These are phyloP conservation scores for Scomberomorus guttatus DNA, from an alignment of 2,797 vertebrate genomes.

Conservation along the genomic window DNA sequence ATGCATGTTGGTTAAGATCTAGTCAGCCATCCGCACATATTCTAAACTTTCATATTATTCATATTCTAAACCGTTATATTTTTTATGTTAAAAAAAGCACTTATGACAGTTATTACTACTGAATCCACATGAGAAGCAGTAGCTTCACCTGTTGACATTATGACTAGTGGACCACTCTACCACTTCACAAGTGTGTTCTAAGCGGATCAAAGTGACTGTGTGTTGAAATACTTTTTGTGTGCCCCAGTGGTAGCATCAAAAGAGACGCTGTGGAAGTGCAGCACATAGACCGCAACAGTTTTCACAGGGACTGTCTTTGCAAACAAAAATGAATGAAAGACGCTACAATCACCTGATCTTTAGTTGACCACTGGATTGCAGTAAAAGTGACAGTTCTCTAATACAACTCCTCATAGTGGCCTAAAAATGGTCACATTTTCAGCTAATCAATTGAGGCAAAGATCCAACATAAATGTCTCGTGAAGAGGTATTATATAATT, in stretches of 20 bases:
- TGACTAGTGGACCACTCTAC: background rate
- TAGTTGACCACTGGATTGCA: background rate
- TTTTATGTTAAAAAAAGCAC: too few relatives aligned
- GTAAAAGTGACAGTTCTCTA: background rate
- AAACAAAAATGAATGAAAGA: background rate
- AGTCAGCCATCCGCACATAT: too few relatives aligned
- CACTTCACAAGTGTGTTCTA: slow-evolving; percentile 1
- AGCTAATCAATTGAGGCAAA: slow-evolving; percentile 11
- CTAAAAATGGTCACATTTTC: background rate
- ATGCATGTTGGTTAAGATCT: background rate
- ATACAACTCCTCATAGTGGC: slow-evolving; percentile 1
- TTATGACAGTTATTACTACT: background rate
- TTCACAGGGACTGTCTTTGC: background rate
- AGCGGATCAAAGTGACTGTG: background rate
- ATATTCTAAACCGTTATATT: too few relatives aligned
- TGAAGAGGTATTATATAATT: slow-evolving; percentile 4
- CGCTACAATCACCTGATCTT: background rate
- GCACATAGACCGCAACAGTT: too few relatives aligned
- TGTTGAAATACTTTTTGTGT: background rate
- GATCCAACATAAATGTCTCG: slow-evolving; percentile 2
- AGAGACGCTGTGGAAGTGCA: too few relatives aligned
- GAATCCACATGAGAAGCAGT: background rate
- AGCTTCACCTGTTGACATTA: background rate
- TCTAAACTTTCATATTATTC: too few relatives aligned
- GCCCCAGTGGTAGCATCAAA: too few relatives aligned